Base-by-base conservation (phyloP, 2,797 vertebrate species). In the Cyprinodon diabolis region DNA sequence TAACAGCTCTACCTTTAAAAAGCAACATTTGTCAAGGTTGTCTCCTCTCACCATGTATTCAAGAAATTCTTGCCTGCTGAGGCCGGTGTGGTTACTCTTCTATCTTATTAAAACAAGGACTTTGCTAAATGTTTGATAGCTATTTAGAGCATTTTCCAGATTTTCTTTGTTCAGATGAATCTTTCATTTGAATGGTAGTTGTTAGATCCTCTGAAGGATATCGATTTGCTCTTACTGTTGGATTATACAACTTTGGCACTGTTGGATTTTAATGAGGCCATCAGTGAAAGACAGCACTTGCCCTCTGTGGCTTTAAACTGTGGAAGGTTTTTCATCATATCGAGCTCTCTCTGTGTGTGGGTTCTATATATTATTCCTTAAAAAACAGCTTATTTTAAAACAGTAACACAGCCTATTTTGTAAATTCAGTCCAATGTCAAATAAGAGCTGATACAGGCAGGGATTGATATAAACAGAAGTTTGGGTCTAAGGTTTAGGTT, bases 141-240 rank as follows among this genome's bases (percentile, higher is more conserved):
- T 82, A 84, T 82, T 52, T 5, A 19, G 47, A 81, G 82, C 72
- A 80, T 77, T 85, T 81, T 21, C 56, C 75, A 77, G 68, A 71
- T 86, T 54, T 69, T 80, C 9, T 84, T 78, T 68, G 78, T 84
- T 76, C 69, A 78, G 74, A 78, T 75, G 80, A 87, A 84, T 85
- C 66, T 72, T 74, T 78, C 76, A 77, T 81, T 74, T 74, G 76
- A 87, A 74, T 60, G 75, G 65, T 76, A 79, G 75, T 57, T 80
- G 69, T 79, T 77, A 80, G 83, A 82, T 78, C 70, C 79, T 78
- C 72, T 57, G 67, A 70, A 81, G 65, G 83, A 84, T 88, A 91
- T 93, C 82, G 87, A 92, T 88, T 86, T 70, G 80, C 74, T 79
- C 79, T 89, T 88, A 85, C 80, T 74, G 70, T 86, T 66, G 75